A percentile compares a stretch with the other conserved stretches of the same genome.
Evolutionary conservation across 2,797 vertebrate genomes (phyloP).

Genomic region (Pseudochaenichthys georgianus): DNA sequence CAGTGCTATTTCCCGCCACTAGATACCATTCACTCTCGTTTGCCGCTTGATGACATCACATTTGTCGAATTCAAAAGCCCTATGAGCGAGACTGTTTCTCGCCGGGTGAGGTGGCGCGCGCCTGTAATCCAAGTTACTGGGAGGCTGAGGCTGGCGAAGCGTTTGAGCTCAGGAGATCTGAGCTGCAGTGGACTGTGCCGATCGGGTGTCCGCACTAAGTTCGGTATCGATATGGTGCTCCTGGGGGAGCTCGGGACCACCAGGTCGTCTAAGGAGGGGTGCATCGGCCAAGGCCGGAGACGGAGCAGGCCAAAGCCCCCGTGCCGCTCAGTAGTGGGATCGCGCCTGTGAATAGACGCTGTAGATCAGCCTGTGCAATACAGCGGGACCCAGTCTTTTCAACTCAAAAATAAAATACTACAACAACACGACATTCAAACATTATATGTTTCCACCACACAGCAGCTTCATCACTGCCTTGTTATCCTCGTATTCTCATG

Average conservation of each 20-base stretch:
- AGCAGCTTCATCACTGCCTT: too few relatives aligned
- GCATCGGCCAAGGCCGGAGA: constrained; percentile 79
- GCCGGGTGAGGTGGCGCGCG: constrained; percentile 57
- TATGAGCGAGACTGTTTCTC: rapidly evolving
- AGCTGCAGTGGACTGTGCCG: constrained; percentile 62
- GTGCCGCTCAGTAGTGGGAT: constrained; percentile 78
- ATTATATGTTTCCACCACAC: too few relatives aligned
- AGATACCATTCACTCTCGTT: too few relatives aligned
- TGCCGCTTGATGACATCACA: constrained; percentile 9
- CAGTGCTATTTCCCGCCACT: background rate
- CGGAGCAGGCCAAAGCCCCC: constrained; percentile 82
- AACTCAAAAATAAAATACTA: constrained; percentile 3
- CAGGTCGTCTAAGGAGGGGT: constrained; percentile 79
- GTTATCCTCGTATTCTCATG: too few relatives aligned
- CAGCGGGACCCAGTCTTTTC: constrained; percentile 67
- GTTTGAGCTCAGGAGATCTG: constrained; percentile 71
- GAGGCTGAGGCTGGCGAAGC: constrained; percentile 68
- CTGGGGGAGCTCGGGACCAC: constrained; percentile 72
- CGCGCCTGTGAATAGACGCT: constrained; percentile 77
- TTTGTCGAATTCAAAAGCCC: background rate
- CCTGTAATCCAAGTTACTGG: constrained; percentile 67
- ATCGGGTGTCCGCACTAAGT: constrained; percentile 69
- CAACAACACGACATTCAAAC: too few relatives aligned
- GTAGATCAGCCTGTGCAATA: constrained; percentile 68
- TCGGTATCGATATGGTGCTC: constrained; percentile 78